These are phyloP conservation scores for Drosophila insularis DNA, from an alignment of 1,140 invertebrate genomes.

Conservation along the genomic window DNA sequence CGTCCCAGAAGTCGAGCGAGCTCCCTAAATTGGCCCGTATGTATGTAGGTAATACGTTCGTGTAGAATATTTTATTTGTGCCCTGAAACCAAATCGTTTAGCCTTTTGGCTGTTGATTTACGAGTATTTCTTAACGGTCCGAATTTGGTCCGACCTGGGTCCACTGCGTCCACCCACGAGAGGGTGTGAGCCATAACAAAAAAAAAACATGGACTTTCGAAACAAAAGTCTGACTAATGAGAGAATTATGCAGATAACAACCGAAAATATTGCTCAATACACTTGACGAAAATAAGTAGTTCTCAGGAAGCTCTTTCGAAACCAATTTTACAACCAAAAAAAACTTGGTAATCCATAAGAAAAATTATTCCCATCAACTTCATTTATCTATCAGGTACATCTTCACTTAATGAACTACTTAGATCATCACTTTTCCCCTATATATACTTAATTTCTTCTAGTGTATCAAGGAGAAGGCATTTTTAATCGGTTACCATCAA, in stretches of 20 bases:
- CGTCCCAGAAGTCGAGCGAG: constrained; percentile 33
- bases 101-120: constrained; percentile 53
- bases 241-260: constrained; percentile 67
- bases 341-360: no score
- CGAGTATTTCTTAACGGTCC: constrained; percentile 30
- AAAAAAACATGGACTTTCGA: constrained; percentile 74
- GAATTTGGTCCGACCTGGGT: constrained; percentile 49
- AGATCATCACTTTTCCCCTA: no score
- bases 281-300: not conserved
- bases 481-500: constrained; percentile 36
- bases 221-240: constrained; percentile 69
- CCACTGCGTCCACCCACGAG: constrained; percentile 31
- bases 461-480: not conserved
- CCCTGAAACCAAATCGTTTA: constrained; percentile 61
- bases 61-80: constrained; percentile 46
- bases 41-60: not conserved
- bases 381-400: no score
- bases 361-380: no score
- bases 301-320: no score
- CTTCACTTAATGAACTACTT: no score
- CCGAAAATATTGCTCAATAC: constrained; percentile 1
- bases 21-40: constrained; percentile 49
- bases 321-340: no score
- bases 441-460: not conserved
- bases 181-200: constrained; percentile 24